These are phyloP conservation scores for Tenthredo scrophulariae DNA, from an alignment of 2,888 invertebrate species.

Conservation along the genomic window DNA sequence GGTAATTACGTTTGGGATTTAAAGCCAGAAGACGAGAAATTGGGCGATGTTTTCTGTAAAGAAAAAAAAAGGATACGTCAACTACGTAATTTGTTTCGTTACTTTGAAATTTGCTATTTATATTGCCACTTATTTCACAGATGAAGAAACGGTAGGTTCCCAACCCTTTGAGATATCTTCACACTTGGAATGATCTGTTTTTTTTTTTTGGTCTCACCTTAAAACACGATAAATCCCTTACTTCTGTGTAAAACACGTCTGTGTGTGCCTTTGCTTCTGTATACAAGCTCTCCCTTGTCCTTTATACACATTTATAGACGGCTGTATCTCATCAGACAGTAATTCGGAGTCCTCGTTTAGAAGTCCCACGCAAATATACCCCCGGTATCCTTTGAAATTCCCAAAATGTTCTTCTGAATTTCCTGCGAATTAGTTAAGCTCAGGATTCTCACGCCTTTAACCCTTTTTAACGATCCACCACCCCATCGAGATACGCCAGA, in stretches of 20 bases:
- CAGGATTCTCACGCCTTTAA: constrained; percentile 38
- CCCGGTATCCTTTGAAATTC: constrained; percentile 35
- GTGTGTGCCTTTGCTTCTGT: neutral
- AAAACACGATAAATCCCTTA: neutral
- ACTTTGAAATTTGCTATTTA: neutral
- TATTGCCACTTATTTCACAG: neutral
- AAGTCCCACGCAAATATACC: constrained; percentile 33
- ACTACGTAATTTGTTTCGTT: neutral
- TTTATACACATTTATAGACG: constrained; percentile 8
- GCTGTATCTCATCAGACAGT: constrained; percentile 20
- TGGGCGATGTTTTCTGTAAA: neutral
- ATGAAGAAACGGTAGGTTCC: neutral
- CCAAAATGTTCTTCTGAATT: constrained; percentile 24
- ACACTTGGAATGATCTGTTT: neutral
- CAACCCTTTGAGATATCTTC: neutral
- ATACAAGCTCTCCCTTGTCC: constrained; percentile 28
- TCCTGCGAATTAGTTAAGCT: constrained; percentile 45
- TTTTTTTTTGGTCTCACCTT: neutral
- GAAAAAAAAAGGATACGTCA: neutral
- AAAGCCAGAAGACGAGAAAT: neutral
- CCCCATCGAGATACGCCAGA: constrained; percentile 20
- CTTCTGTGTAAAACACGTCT: neutral
- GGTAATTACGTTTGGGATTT: neutral
- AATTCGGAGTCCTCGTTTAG: constrained; percentile 45
- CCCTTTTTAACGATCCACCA: constrained; percentile 41